These are phyloP conservation scores for Gobionotothen gibberifrons DNA, from an alignment of 2,797 vertebrate genomes.

Conservation along the genomic window DNA sequence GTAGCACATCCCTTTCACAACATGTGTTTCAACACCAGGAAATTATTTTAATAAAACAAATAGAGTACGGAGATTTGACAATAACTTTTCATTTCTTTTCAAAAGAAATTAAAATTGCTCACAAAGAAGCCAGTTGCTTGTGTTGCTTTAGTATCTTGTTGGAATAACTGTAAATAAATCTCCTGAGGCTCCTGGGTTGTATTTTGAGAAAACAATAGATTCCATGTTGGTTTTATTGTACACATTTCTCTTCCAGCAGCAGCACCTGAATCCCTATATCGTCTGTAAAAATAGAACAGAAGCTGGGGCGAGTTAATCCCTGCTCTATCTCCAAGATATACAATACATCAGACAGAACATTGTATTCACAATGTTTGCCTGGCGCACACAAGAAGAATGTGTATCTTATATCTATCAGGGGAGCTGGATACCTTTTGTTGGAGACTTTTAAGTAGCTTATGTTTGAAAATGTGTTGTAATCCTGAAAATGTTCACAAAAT, in stretches of 20 bases:
- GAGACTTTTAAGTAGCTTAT: not conserved
- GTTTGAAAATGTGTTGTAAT: not conserved
- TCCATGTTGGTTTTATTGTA: slow-evolving; percentile 12
- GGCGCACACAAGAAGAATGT: not conserved
- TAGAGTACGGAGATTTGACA: not conserved
- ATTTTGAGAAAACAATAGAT: slow-evolving; percentile 33
- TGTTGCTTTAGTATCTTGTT: slow-evolving; percentile 4
- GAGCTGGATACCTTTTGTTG: not conserved
- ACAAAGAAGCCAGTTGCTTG: not conserved
- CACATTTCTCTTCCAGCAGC: slow-evolving; percentile 24
- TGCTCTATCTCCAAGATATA: slow-evolving; percentile 19
- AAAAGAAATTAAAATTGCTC: not conserved
- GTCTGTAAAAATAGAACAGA: slow-evolving; percentile 34
- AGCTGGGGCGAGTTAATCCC: not conserved
- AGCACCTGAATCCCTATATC: not conserved
- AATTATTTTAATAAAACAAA: not conserved
- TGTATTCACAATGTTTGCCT: not conserved
- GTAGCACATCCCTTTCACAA: not conserved
- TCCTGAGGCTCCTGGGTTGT: slow-evolving; percentile 7
- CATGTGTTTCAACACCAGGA: slow-evolving; percentile 1
- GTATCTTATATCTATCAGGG: not conserved
- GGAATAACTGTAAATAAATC: slow-evolving; percentile 14
- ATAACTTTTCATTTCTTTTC: not conserved
- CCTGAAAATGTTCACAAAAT: not conserved
- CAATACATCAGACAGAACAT: slow-evolving; percentile 37